Conservation (phyloP, 2,888 invertebrate genomes). For the Agrochola lychnidis region DNA sequence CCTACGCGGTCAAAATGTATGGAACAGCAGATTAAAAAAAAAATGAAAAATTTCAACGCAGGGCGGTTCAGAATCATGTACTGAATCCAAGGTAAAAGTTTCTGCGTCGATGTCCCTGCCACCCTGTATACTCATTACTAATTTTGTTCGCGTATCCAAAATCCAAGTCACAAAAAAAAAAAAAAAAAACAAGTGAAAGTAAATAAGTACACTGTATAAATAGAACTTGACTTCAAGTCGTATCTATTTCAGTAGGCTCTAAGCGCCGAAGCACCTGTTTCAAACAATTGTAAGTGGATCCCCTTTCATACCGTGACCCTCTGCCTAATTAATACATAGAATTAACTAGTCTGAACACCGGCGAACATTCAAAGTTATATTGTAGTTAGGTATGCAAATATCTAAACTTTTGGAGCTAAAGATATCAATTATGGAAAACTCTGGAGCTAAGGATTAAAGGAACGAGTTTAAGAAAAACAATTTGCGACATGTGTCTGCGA, state of each 20-base stretch:
- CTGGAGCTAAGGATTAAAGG: slow-evolving; percentile 41
- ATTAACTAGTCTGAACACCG: slow-evolving; percentile 48
- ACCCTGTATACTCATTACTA: too few relatives aligned
- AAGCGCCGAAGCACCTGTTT: slow-evolving; percentile 51
- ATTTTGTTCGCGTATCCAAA: too few relatives aligned
- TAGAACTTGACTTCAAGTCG: slow-evolving; percentile 27
- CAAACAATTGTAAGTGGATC: slow-evolving; percentile 47
- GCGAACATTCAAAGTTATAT: slow-evolving; percentile 68
- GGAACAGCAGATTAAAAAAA: too few relatives aligned
- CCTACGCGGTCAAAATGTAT: too few relatives aligned
- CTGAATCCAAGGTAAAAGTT: too few relatives aligned
- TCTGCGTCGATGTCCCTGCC: too few relatives aligned
- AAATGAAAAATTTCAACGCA: too few relatives aligned
- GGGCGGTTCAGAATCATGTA: too few relatives aligned
- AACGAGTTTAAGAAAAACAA: slow-evolving; percentile 37
- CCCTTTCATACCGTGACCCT: slow-evolving; percentile 59
- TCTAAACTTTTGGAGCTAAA: slow-evolving; percentile 69
- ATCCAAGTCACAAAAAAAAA: too few relatives aligned
- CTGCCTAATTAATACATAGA: slow-evolving; percentile 68
- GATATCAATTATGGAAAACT: slow-evolving; percentile 73
- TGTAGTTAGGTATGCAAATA: slow-evolving; percentile 76
- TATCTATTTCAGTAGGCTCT: slow-evolving; percentile 34
- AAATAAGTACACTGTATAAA: slow-evolving; percentile 10
- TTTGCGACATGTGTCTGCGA: slow-evolving; percentile 45
- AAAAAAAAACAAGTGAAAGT: background rate